Percentiles rank a stretch among this genome's conserved stretches.
These are phyloP conservation scores for Candoia aspera DNA, from an alignment of 2,113 vertebrate genomes.

Conservation along the genomic window DNA sequence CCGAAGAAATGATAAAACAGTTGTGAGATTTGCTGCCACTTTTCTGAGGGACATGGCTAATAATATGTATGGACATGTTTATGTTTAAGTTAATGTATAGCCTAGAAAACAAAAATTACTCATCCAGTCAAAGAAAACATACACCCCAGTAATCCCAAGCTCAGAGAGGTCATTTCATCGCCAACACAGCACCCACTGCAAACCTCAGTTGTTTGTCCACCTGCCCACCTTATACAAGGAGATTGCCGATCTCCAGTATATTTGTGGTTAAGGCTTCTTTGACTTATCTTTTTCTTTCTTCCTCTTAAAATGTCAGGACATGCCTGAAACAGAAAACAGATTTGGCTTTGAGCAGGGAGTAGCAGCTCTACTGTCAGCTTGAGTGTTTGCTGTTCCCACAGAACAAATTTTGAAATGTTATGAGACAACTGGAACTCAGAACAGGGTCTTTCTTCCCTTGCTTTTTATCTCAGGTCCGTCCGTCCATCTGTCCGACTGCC, in stretches of 20 bases:
- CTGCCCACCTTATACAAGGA: background rate
- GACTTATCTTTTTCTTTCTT: background rate
- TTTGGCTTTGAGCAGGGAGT: no score
- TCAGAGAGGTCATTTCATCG: background rate
- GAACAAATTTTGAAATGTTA: no score
- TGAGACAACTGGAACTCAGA: no score
- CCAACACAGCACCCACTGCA: background rate
- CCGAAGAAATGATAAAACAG: background rate
- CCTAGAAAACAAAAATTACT: background rate
- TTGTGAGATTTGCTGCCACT: background rate
- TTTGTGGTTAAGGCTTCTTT: background rate
- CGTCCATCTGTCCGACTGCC: no score
- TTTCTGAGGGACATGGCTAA: background rate
- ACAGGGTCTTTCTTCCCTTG: no score
- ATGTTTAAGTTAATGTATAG: background rate
- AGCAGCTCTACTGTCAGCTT: no score
- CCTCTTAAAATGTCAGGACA: no score
- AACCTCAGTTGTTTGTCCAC: background rate
- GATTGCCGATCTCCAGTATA: background rate
- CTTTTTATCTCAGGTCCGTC: no score
- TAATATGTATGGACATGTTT: background rate
- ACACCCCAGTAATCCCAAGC: background rate
- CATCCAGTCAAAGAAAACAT: background rate
- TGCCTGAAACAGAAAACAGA: no score
- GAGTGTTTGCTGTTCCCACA: no score